Percentiles rank a stretch among this genome's conserved stretches.
Evolutionary conservation across 2,797 vertebrate genomes (phyloP).

Genomic region (Chelonia mydas): DNA sequence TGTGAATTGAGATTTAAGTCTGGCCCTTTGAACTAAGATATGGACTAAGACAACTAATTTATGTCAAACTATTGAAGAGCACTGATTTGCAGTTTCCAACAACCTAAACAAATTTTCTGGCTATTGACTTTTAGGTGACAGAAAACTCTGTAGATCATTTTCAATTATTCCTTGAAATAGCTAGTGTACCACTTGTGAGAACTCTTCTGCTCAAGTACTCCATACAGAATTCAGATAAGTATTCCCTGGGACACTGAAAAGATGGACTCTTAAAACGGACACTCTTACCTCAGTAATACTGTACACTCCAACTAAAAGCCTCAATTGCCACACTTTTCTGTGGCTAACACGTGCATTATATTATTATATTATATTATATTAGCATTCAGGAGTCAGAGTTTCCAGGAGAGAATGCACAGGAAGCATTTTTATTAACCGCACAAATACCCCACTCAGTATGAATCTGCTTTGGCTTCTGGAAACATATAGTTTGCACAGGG

Average conservation of each 20-base stretch:
- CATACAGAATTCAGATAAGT: background rate
- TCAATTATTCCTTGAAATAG: background rate
- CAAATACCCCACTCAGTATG: background rate
- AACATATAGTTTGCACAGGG: conserved; percentile 33
- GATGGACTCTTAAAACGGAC: background rate
- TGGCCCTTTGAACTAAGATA: background rate
- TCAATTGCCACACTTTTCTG: background rate
- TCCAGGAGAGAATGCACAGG: background rate
- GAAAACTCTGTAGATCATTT: background rate
- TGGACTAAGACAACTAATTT: background rate
- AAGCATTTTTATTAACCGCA: background rate
- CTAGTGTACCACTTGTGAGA: background rate
- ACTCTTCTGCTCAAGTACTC: background rate
- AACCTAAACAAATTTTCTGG: background rate
- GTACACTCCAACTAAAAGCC: conserved; percentile 12
- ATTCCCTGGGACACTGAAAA: background rate
- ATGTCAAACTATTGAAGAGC: background rate
- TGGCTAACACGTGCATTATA: background rate
- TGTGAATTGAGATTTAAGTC: background rate
- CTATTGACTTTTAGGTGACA: background rate
- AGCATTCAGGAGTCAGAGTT: background rate
- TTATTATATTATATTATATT: background rate
- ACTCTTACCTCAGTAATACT: background rate
- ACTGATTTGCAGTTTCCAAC: background rate
- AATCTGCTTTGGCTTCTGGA: conserved; percentile 4